Conservation (phyloP, 2,797 vertebrate genomes). For the Crenichthys baileyi region DNA sequence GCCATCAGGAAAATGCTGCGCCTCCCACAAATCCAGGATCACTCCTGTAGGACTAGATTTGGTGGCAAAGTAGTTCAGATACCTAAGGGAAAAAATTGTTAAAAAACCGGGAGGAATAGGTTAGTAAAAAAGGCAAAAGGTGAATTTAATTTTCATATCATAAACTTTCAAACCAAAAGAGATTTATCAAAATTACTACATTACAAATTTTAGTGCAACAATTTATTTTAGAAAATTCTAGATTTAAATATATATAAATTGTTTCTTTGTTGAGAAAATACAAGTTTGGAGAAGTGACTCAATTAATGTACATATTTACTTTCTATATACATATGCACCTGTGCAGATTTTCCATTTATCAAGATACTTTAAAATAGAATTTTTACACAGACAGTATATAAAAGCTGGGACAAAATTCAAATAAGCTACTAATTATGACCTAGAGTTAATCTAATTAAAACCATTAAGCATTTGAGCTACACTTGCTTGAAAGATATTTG, state of each 20-base stretch:
- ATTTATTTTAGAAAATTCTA: too few relatives aligned
- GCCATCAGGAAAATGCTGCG: slow-evolving; percentile 96
- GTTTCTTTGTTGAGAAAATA: background rate
- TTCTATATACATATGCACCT: background rate
- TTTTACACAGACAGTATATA: background rate
- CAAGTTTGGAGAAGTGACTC: background rate
- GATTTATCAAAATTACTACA: too few relatives aligned
- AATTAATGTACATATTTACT: too few relatives aligned
- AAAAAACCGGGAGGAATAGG: slow-evolving; percentile 4
- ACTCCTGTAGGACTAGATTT: slow-evolving; percentile 97
- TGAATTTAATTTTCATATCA: background rate
- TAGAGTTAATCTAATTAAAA: background rate
- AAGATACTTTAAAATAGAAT: background rate
- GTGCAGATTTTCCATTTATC: background rate
- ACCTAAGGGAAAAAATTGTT: slow-evolving; percentile 76
- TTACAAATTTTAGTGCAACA: too few relatives aligned
- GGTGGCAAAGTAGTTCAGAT: slow-evolving; percentile 98
- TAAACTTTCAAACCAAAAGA: too few relatives aligned
- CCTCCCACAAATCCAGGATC: slow-evolving; percentile 98
- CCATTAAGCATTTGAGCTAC: background rate
- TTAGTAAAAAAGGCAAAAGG: background rate
- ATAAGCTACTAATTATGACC: slow-evolving; percentile 11
- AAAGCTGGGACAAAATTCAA: background rate
- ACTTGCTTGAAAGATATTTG: background rate
- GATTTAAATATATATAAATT: background rate